Evolutionary conservation across 2,888 invertebrate genomes (phyloP).

Genomic region (Chloroclysta siterata): DNA sequence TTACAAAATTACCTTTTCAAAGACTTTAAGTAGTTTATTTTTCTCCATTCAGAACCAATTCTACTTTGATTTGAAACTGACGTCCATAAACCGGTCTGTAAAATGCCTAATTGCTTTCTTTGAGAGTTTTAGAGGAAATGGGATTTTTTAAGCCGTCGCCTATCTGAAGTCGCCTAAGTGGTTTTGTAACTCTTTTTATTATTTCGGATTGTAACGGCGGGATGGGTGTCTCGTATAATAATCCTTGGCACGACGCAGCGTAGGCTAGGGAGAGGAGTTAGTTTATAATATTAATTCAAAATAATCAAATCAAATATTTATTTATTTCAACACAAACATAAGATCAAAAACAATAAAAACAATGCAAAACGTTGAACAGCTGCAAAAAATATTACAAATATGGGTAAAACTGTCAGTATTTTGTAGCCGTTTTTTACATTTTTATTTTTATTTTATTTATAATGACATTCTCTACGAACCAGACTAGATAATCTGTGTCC

Average conservation of each 20-base stretch:
- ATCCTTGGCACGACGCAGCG: slow-evolving; percentile 25
- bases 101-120: slow-evolving; percentile 23
- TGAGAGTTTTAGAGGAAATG: slow-evolving; percentile 10
- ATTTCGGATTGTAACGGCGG: slow-evolving; percentile 50
- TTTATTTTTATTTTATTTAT: no score
- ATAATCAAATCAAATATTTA: no score
- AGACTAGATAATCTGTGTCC: no score
- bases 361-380: no score
- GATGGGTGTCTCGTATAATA: slow-evolving; percentile 40
- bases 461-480: no score
- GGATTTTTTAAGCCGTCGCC: slow-evolving; percentile 23
- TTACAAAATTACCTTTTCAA: neutral
- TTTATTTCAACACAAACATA: no score
- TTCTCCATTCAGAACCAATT: neutral
- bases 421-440: no score
- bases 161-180: slow-evolving; percentile 26
- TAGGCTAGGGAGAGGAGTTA: neutral
- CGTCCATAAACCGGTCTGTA: slow-evolving; percentile 7
- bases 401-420: no score
- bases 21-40: neutral
- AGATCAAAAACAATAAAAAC: no score
- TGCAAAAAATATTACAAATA: no score
- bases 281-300: no score
- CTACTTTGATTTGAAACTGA: slow-evolving; percentile 5
- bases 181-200: slow-evolving; percentile 56